Conservation (phyloP, 1,140 invertebrate species). For the Agraylea sexmaculata region DNA sequence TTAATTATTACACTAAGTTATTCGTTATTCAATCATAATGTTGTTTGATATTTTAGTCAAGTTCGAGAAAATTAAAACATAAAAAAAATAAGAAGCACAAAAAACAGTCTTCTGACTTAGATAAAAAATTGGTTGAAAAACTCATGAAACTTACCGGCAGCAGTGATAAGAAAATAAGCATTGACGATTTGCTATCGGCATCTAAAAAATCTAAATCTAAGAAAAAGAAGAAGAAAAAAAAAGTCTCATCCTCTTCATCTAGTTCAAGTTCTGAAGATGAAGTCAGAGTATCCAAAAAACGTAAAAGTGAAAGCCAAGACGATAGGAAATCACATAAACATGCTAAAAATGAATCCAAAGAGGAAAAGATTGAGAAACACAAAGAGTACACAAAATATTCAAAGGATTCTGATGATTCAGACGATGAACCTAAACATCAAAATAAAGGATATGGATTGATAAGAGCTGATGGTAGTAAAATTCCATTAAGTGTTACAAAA, state of each 20-base stretch:
- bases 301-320: constrained; percentile 20
- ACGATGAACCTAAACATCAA: constrained; percentile 11
- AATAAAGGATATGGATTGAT: constrained; percentile 33
- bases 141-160: constrained; percentile 37
- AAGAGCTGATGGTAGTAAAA: constrained; percentile 31
- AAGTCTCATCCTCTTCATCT: constrained; percentile 29
- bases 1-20: constrained; percentile 12
- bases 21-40: constrained; percentile 10
- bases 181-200: constrained; percentile 13
- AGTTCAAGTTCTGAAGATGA: constrained; percentile 29
- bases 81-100: constrained; percentile 45
- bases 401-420: constrained; percentile 8
- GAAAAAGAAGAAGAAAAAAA: constrained; percentile 26
- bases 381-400: constrained; percentile 14
- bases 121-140: constrained; percentile 42
- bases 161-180: constrained; percentile 27
- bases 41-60: constrained; percentile 29
- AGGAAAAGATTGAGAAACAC: constrained; percentile 11
- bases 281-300: constrained; percentile 21
- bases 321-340: constrained; percentile 21
- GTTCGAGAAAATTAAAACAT: constrained; percentile 35
- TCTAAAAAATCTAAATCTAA: constrained; percentile 4
- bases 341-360: constrained; percentile 10
- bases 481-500: constrained; percentile 9
- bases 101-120: constrained; percentile 37